Percentiles rank a stretch among this genome's conserved stretches.
Evolutionary conservation across 1,140 invertebrate genomes (phyloP).

Genomic region (Lasioglossum baleicum): DNA sequence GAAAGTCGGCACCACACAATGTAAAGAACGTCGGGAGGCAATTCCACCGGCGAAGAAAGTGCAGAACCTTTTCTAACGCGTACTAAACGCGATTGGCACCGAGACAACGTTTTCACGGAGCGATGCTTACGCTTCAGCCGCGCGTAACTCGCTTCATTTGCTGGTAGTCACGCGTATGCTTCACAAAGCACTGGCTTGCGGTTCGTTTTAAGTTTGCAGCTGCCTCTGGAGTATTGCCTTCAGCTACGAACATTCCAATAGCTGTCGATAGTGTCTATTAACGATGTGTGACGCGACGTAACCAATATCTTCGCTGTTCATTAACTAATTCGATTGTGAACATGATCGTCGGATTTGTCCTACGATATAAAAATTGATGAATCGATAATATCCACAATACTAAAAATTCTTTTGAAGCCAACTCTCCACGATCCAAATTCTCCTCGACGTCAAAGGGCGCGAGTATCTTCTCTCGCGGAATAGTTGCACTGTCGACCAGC

Average conservation of each 20-base stretch:
- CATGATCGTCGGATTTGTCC: no score
- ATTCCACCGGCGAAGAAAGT: background rate
- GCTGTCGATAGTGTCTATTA: background rate
- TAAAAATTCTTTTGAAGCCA: no score
- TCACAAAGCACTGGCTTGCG: conserved; percentile 43
- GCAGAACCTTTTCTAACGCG: conserved; percentile 28
- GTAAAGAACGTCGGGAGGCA: background rate
- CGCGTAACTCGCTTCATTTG: conserved; percentile 74
- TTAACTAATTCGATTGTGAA: no score
- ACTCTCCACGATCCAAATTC: background rate
- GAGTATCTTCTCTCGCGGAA: no score
- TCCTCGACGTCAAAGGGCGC: no score
- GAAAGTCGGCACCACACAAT: background rate
- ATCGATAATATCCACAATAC: no score
- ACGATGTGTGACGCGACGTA: no score
- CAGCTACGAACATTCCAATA: background rate
- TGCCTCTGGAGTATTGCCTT: background rate
- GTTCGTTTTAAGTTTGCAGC: conserved; percentile 35
- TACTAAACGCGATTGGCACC: conserved; percentile 25
- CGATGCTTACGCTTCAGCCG: conserved; percentile 58
- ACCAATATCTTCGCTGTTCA: no score
- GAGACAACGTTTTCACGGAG: conserved; percentile 70
- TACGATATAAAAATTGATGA: no score
- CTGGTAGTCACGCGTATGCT: conserved; percentile 70
- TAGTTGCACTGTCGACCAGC: background rate